Percentiles rank a stretch among this genome's conserved stretches.
phyloP scores from a whole-genome alignment of 1,140 invertebrate species.

The Propsilocerus akamusi region DNA sequence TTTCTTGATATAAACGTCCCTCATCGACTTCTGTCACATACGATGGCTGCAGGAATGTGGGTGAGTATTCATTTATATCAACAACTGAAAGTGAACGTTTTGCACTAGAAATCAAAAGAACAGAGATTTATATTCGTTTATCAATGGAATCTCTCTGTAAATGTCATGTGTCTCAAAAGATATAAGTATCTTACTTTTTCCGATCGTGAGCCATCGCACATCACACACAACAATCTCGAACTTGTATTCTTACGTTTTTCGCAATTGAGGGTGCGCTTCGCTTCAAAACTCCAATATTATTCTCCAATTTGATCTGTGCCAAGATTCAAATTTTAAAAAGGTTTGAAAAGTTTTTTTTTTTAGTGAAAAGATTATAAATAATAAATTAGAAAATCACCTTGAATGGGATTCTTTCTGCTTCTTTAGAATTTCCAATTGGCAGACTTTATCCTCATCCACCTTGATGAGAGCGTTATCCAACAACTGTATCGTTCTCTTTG shows the following conservation, averaged over 20 bases:
- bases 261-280: conserved; percentile 70
- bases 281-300: conserved; percentile 34
- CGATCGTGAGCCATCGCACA: conserved; percentile 67
- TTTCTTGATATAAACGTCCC: conserved; percentile 72
- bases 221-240: conserved; percentile 86
- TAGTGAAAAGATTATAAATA: no score
- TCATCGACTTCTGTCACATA: conserved; percentile 84
- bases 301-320: conserved; percentile 33
- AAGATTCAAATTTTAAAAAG: no score
- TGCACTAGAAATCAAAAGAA: conserved; percentile 42
- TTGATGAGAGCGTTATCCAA: conserved; percentile 75
- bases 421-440: conserved; percentile 78
- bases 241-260: conserved; percentile 89
- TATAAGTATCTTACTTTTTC: no score
- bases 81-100: conserved; percentile 88
- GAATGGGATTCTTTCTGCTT: conserved; percentile 89
- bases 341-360: no score
- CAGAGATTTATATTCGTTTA: not conserved
- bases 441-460: conserved; percentile 64
- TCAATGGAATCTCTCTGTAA: not conserved
- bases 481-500: conserved; percentile 74
- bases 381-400: no score
- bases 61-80: conserved; percentile 87
- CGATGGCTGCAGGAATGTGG: conserved; percentile 71
- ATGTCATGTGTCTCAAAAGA: no score